Conservation (phyloP, 1,140 invertebrate genomes). For the Drosophila ficusphila region DNA sequence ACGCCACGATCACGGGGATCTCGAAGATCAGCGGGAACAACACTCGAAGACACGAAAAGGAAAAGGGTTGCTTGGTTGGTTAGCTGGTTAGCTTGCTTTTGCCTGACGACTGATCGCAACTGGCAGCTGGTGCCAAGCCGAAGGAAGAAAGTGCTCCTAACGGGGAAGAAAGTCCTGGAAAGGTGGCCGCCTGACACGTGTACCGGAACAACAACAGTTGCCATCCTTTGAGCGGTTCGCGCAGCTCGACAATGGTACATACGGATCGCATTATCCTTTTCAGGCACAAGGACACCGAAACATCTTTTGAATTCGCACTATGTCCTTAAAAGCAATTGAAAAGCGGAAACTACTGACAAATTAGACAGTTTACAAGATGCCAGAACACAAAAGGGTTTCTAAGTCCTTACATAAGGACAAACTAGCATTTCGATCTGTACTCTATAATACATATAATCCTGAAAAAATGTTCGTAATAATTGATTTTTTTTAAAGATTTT, state of each 20-base stretch:
- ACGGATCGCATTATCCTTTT: not conserved
- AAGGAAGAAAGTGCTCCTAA: slow-evolving; percentile 35
- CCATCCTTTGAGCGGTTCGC: not conserved
- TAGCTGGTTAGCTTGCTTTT: not conserved
- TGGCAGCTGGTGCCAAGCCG: slow-evolving; percentile 29
- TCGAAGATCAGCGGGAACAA: slow-evolving; percentile 29
- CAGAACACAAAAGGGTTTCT: no score
- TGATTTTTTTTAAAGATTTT: no score
- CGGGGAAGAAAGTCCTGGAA: slow-evolving; percentile 31
- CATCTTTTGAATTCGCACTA: no score
- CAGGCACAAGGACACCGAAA: no score
- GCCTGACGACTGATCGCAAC: not conserved
- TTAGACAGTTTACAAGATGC: no score
- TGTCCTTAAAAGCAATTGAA: no score
- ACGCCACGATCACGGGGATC: slow-evolving; percentile 27
- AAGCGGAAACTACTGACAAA: no score
- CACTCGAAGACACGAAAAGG: slow-evolving; percentile 47
- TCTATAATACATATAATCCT: no score
- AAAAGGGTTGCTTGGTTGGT: slow-evolving; percentile 46
- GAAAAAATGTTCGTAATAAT: no score
- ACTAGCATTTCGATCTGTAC: no score
- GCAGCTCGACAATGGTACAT: not conserved
- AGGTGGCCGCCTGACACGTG: slow-evolving; percentile 29
- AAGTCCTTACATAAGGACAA: no score
- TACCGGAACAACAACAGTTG: slow-evolving; percentile 25